These are phyloP conservation scores for Phymastichus coffea DNA, from an alignment of 1,140 invertebrate genomes.

Conservation along the genomic window DNA sequence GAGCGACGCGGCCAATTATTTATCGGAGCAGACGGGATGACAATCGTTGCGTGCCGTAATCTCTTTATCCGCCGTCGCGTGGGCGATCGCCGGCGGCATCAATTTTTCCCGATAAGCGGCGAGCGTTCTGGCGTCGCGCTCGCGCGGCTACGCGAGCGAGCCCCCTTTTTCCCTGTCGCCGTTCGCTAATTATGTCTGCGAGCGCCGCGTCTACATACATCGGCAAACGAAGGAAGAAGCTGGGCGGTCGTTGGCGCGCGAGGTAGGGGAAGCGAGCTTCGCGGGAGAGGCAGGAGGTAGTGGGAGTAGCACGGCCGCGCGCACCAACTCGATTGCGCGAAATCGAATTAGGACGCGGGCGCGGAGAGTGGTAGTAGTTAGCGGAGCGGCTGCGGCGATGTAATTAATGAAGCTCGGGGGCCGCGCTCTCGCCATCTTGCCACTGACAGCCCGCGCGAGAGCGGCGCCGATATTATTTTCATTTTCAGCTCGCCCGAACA, in stretches of 20 bases:
- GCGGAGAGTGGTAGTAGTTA: slow-evolving; percentile 15
- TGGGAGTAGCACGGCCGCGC: neutral
- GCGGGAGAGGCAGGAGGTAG: neutral
- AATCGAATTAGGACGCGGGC: slow-evolving; percentile 47
- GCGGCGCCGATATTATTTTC: slow-evolving; percentile 23
- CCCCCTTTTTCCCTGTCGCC: neutral
- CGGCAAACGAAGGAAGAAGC: neutral
- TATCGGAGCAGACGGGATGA: neutral
- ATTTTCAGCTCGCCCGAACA: slow-evolving; percentile 17
- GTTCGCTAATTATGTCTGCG: neutral
- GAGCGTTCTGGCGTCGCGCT: neutral
- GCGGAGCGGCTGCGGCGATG: slow-evolving; percentile 40
- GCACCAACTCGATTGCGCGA: slow-evolving; percentile 49
- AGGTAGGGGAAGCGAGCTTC: neutral
- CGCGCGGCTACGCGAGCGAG: no score
- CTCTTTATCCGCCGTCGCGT: no score
- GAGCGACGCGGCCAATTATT: neutral
- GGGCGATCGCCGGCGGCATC: no score
- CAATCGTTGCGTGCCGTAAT: no score
- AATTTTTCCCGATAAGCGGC: neutral
- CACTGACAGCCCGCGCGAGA: slow-evolving; percentile 34
- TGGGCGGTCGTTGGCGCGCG: neutral
- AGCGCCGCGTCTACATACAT: neutral
- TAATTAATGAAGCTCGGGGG: slow-evolving; percentile 56
- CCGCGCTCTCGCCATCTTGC: slow-evolving; percentile 47